Base-by-base conservation (phyloP, 37 sponge, comb jelly and placozoan genomes). In the Tethya wilhelma region DNA sequence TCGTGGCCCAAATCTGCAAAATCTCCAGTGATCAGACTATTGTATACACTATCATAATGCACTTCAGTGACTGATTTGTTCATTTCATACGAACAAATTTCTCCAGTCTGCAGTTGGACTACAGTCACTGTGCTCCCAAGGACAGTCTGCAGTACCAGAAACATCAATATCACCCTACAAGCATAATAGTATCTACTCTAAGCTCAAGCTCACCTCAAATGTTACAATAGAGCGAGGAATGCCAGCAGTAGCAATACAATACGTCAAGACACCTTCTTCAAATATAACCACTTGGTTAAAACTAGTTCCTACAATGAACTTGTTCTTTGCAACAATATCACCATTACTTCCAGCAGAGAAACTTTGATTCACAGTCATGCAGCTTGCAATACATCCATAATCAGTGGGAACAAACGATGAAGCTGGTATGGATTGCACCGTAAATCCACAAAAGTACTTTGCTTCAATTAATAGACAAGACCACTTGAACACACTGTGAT, bases 281-380 rank as follows among this genome's bases (percentile, higher is more conserved):
- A 86, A 42, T 3, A 86, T 11, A 23, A 86, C 72, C 67, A 86
- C 73, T 64, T 86, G 87, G 14, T 73, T 65, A 58, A 55, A 73
- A 23, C 41, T 23, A 28, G 87, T 86, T 1, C 87, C 87, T 23
- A 86, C 80, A 26, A 79, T 2, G 57, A 56, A 66, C 23, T n/a
- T 26, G 9, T 3, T 14, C 33, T 41, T 66, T 9, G 26, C 22
- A 29, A 29, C 53, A 34, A 73, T 34, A 34, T 59, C 73, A 23
- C 73, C 73, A 1, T 38, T 44, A 25, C 3, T 12, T 38, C 56
- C 8, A 36, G 39, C 44, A 28, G 23, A 45, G 38, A 33, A 53
- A n/a, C 46, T 2, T 17, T 38, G 11, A 33, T 49, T 53, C 40
- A 23, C 30, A 1, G 79, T 57, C 1, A 86, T 53, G 38, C 87